phyloP scores from a whole-genome alignment of 2,113 vertebrate genomes.

The Sander lucioperca region DNA sequence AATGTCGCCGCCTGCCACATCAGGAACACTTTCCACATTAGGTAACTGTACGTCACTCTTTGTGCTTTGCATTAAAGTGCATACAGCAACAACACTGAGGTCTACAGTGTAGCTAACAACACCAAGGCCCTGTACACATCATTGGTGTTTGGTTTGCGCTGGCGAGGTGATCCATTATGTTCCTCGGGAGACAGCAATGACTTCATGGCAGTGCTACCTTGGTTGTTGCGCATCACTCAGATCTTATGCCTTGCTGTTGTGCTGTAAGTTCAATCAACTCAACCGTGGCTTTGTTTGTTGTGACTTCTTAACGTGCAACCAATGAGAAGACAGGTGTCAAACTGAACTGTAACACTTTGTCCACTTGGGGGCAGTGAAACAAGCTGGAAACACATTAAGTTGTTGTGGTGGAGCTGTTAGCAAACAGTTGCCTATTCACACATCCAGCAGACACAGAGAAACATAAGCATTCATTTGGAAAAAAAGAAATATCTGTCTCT shows the following conservation, averaged over 20 bases:
- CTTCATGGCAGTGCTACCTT: not conserved
- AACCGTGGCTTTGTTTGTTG: not conserved
- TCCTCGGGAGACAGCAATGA: not conserved
- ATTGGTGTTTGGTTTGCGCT: too few relatives aligned
- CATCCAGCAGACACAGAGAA: not conserved
- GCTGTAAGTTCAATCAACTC: not conserved
- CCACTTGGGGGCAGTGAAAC: too few relatives aligned
- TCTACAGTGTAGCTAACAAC: not conserved
- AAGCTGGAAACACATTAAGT: not conserved
- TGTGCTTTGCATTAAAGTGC: not conserved
- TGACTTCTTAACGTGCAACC: not conserved
- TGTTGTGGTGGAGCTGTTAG: not conserved
- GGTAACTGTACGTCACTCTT: not conserved
- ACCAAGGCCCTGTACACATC: too few relatives aligned
- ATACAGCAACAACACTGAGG: not conserved
- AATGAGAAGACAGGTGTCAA: not conserved
- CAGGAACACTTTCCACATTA: not conserved
- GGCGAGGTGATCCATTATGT: not conserved
- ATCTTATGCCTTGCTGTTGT: not conserved
- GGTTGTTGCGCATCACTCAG: not conserved
- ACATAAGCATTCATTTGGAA: not conserved
- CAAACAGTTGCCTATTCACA: not conserved
- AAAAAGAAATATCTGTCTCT: not conserved
- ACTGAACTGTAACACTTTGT: too few relatives aligned
- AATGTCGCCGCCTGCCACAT: slow-evolving; percentile 86